These are phyloP conservation scores for Columba livia DNA, from an alignment of 2,113 vertebrate species.

Conservation along the genomic window DNA sequence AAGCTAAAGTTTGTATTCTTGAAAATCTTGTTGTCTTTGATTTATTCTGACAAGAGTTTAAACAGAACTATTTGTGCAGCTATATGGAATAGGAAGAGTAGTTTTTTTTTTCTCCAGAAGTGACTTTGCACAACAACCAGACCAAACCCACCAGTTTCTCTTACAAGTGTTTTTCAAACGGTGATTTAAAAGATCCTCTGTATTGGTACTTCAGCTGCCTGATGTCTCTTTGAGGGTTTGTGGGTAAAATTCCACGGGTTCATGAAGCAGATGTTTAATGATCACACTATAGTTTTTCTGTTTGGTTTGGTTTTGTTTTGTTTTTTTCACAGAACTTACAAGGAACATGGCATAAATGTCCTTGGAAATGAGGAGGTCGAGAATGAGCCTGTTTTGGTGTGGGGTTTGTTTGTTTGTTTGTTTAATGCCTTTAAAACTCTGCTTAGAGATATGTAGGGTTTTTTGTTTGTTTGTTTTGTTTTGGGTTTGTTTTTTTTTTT, in stretches of 20 bases:
- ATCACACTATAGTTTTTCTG: not conserved
- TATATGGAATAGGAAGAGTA: not conserved
- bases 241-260: not conserved
- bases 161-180: not conserved
- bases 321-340: not conserved
- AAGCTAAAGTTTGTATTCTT: not conserved
- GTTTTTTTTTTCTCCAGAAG: not conserved
- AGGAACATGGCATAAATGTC: not conserved
- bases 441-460: not conserved
- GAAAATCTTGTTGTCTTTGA: not conserved
- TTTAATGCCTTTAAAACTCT: not conserved
- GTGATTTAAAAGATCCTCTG: not conserved
- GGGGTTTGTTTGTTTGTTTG: not conserved
- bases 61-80: not conserved
- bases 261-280: constrained; percentile 10
- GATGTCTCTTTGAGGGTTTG: not conserved
- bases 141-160: not conserved
- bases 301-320: not conserved
- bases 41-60: not conserved
- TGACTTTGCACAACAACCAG: not conserved
- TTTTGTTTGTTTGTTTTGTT: not conserved
- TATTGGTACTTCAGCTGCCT: not conserved
- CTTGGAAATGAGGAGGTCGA: not conserved
- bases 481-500: not conserved
- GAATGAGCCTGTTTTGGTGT: not conserved